phyloP scores from a whole-genome alignment of 2,797 vertebrate genomes.

The Sphenodon punctatus region DNA sequence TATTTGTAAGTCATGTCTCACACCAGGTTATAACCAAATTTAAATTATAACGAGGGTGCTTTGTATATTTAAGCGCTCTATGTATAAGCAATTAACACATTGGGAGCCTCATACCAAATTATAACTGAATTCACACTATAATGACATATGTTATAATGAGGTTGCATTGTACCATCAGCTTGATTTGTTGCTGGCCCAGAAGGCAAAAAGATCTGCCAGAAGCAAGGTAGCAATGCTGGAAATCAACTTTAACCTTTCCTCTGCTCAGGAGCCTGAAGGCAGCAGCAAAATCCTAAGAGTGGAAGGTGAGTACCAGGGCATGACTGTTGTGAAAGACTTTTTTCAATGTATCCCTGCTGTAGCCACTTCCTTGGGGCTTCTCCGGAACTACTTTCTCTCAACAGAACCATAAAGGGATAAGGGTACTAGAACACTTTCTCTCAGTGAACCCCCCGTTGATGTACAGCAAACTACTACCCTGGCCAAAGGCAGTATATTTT shows the following conservation, averaged over 20 bases:
- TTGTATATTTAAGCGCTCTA: too few species aligned
- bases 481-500: background rate
- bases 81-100: too few species aligned
- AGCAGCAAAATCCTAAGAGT: background rate
- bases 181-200: too few species aligned
- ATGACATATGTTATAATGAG: too few species aligned
- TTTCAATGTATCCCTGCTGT: background rate
- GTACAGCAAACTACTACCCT: background rate
- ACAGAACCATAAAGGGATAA: background rate
- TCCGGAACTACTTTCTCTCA: background rate
- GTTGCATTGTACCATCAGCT: too few species aligned
- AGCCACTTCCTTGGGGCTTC: too few species aligned
- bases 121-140: too few species aligned
- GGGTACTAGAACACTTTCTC: background rate
- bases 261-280: fast-evolving
- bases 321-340: background rate
- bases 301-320: background rate
- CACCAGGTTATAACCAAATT: too few species aligned
- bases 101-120: too few species aligned
- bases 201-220: background rate
- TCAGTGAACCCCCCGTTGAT: background rate
- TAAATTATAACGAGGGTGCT: too few species aligned
- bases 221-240: background rate
- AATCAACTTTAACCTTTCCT: background rate
- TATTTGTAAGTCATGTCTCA: too few species aligned